These are phyloP conservation scores for Dendroctonus ponderosae DNA, from an alignment of 1,140 invertebrate species.

Conservation along the genomic window DNA sequence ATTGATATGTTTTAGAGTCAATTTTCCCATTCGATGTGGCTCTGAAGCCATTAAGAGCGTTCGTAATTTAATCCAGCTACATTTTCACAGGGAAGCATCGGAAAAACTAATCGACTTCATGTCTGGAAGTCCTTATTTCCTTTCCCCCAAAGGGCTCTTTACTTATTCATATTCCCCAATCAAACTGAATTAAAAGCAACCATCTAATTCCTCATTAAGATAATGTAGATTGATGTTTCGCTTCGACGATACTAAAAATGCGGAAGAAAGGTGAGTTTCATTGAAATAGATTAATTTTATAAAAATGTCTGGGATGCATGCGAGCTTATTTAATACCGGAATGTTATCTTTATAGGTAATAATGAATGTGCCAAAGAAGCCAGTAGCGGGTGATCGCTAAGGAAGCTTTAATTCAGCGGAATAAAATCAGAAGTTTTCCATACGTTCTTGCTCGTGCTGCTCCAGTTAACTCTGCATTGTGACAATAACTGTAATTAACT, in stretches of 20 bases:
- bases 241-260: conserved; percentile 7
- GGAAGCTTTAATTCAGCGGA: too few species aligned
- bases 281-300: conserved; percentile 33
- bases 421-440: too few species aligned
- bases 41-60: too few species aligned
- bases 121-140: not conserved
- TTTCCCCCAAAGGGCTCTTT: conserved; percentile 11
- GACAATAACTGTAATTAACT: too few species aligned
- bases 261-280: conserved; percentile 24
- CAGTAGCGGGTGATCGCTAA: not conserved
- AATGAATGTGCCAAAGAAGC: not conserved
- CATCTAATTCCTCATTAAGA: conserved; percentile 28
- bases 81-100: not conserved
- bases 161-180: conserved; percentile 25
- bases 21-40: too few species aligned
- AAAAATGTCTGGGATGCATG: conserved; percentile 31
- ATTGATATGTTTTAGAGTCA: too few species aligned
- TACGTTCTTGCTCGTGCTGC: too few species aligned
- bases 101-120: not conserved
- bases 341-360: conserved; percentile 21
- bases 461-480: too few species aligned
- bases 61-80: too few species aligned
- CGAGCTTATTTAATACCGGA: conserved; percentile 19
- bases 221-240: conserved; percentile 25
- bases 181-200: conserved; percentile 26